Evolutionary conservation across 1,140 invertebrate genomes (phyloP).

Genomic region (Drosophila novamexicana): DNA sequence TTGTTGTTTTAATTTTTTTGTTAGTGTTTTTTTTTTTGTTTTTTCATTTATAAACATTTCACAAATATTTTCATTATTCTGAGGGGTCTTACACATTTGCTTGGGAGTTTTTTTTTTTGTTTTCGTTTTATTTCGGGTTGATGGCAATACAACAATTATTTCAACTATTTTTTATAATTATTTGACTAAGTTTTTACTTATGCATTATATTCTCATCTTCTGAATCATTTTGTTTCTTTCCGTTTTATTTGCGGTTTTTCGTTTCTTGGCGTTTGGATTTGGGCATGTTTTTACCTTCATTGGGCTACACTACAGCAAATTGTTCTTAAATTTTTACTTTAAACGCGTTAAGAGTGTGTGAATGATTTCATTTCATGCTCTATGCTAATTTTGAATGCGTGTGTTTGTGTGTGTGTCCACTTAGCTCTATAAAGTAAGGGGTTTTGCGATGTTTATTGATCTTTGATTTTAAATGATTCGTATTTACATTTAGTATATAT

Average conservation of each 20-base stretch:
- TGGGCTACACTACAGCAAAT: constrained; percentile 56
- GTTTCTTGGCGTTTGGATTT: constrained; percentile 54
- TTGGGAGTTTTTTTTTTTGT: constrained; percentile 47
- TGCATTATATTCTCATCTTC: constrained; percentile 36
- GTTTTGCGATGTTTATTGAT: constrained; percentile 51
- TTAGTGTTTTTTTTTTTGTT: constrained; percentile 43
- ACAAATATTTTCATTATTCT: constrained; percentile 72
- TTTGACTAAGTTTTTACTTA: constrained; percentile 61
- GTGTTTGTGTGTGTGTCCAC: constrained; percentile 40
- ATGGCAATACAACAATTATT: constrained; percentile 79
- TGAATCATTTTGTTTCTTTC: constrained; percentile 26
- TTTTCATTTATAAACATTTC: constrained; percentile 81
- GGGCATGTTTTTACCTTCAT: constrained; percentile 35
- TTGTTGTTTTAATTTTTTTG: constrained; percentile 28
- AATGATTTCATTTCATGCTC: constrained; percentile 25
- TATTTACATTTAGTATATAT: constrained; percentile 66
- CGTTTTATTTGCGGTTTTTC: constrained; percentile 35
- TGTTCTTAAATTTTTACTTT: constrained; percentile 34
- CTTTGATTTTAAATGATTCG: constrained; percentile 30
- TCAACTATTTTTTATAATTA: constrained; percentile 82
- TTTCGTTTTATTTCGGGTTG: constrained; percentile 51
- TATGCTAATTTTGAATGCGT: constrained; percentile 14
- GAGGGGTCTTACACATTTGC: constrained; percentile 70
- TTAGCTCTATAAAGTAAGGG: constrained; percentile 80
- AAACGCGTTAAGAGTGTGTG: constrained; percentile 30